Percentiles rank a stretch among this genome's conserved stretches.
phyloP scores from a whole-genome alignment of 2,888 invertebrate species.

The Anagyrus pseudococci region DNA sequence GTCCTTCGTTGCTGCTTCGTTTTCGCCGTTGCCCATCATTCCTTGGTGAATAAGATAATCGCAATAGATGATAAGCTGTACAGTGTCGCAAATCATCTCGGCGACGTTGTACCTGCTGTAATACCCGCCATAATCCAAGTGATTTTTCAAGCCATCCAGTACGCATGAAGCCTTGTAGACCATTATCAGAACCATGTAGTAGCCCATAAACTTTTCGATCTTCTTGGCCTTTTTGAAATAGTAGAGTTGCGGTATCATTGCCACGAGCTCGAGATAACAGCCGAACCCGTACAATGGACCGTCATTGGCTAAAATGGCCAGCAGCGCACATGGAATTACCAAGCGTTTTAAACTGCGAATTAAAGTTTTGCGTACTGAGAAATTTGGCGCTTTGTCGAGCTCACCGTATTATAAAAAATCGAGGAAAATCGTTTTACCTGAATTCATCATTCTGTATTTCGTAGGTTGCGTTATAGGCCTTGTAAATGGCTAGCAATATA shows the following conservation, averaged over 20 bases:
- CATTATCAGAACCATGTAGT: constrained; percentile 20
- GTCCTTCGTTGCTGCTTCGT: too few species aligned
- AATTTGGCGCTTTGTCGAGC: too few species aligned
- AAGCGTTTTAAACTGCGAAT: too few species aligned
- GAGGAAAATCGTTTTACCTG: too few species aligned
- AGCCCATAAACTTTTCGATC: constrained; percentile 21
- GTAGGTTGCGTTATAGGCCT: too few species aligned
- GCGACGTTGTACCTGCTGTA: constrained; percentile 25
- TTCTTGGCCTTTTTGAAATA: constrained; percentile 8
- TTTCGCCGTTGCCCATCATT: too few species aligned
- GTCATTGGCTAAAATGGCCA: constrained; percentile 25
- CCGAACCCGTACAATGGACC: constrained; percentile 33
- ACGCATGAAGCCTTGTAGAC: constrained; percentile 18
- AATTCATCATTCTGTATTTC: constrained; percentile 21
- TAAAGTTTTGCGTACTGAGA: too few species aligned
- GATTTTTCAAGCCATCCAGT: constrained; percentile 10
- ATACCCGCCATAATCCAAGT: constrained; percentile 10
- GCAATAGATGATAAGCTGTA: constrained; percentile 33
- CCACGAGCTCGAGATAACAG: constrained; percentile 30
- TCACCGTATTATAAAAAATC: too few species aligned
- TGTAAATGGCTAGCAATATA: too few species aligned
- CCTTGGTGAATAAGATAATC: too few species aligned
- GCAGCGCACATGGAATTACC: constrained; percentile 26
- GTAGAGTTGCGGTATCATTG: constrained; percentile 33
- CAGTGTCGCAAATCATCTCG: too few species aligned